Conservation (phyloP, 2,113 vertebrate genomes). For the Rostratula benghalensis region DNA sequence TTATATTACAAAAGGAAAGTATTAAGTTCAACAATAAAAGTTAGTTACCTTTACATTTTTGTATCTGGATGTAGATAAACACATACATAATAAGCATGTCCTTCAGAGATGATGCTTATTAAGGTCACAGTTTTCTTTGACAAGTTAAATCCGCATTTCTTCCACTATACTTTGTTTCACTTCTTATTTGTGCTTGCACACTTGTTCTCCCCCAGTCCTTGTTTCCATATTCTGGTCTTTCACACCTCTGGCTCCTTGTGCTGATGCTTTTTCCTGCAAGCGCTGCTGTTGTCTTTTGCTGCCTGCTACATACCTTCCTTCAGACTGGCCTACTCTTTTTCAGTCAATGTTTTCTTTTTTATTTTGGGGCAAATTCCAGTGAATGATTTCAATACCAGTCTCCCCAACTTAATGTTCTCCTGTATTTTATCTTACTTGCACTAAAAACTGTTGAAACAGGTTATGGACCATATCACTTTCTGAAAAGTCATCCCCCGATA, state of each 20-base stretch:
- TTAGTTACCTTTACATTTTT: neutral
- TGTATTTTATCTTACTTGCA: neutral
- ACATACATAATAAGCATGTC: neutral
- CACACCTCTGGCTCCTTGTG: neutral
- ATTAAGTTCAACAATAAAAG: neutral
- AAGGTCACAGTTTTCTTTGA: neutral
- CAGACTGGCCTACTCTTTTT: neutral
- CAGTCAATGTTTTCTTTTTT: neutral
- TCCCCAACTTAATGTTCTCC: neutral
- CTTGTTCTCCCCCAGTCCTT: neutral
- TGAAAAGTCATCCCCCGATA: neutral
- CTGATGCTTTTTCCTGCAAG: neutral
- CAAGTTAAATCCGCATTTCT: neutral
- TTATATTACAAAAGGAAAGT: neutral
- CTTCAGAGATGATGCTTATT: neutral
- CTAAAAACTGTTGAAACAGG: neutral
- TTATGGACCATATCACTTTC: neutral
- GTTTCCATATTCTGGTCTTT: neutral
- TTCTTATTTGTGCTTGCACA: neutral
- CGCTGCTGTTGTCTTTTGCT: neutral
- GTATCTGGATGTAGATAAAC: neutral
- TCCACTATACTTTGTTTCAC: neutral
- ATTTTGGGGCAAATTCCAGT: neutral
- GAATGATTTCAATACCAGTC: neutral
- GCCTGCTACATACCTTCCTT: neutral